Evolutionary conservation across 2,797 vertebrate genomes (phyloP).

Genomic region (Apogon talboti): DNA sequence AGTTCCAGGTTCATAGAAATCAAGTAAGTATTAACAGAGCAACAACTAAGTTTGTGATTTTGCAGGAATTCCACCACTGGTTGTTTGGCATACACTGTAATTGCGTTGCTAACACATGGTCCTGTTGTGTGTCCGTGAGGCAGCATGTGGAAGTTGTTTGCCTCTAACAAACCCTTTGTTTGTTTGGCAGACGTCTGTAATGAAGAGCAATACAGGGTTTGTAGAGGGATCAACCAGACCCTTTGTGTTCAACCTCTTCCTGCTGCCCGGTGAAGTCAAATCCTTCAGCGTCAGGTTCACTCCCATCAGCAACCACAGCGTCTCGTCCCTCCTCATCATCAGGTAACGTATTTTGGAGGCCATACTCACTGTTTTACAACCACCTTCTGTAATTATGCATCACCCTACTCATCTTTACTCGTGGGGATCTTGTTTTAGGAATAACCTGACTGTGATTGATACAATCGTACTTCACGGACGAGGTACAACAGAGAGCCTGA

Average conservation of each 20-base stretch:
- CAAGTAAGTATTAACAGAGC: conserved; percentile 78
- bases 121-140: conserved; percentile 1
- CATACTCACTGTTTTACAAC: neutral
- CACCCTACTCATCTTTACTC: neutral
- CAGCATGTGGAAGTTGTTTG: conserved; percentile 50
- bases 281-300: conserved; percentile 92
- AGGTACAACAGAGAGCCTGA: conserved; percentile 93
- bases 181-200: conserved; percentile 85
- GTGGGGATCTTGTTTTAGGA: conserved; percentile 79
- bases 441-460: conserved; percentile 97
- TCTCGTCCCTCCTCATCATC: conserved; percentile 93
- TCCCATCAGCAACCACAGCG: conserved; percentile 91
- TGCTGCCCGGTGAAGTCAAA: conserved; percentile 93
- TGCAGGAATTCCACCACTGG: conserved; percentile 25
- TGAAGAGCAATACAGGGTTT: conserved; percentile 87
- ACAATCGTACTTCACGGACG: conserved; percentile 91
- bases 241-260: conserved; percentile 90
- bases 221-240: conserved; percentile 87
- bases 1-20: conserved; percentile 95
- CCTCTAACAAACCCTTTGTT: conserved; percentile 49
- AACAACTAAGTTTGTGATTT: neutral
- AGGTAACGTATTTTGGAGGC: conserved; percentile 83
- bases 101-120: conserved; percentile 7
- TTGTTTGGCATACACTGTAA: neutral
- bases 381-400: neutral